These are phyloP conservation scores for Graphium colonna DNA, from an alignment of 2,888 invertebrate genomes.

Conservation along the genomic window DNA sequence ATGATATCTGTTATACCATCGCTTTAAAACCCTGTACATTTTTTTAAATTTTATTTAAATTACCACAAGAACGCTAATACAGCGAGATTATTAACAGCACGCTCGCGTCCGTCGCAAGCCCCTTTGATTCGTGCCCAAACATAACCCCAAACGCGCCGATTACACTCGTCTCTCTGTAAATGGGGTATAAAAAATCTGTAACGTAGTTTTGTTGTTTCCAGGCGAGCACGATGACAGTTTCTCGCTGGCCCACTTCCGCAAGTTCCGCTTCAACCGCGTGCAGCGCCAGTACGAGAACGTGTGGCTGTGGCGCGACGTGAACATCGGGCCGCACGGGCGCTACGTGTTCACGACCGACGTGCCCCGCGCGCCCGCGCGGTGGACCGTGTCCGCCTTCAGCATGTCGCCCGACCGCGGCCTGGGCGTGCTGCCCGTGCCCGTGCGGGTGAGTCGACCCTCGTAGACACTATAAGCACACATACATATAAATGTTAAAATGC, in stretches of 20 bases:
- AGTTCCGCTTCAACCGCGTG: conserved; percentile 92
- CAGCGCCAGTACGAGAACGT: conserved; percentile 95
- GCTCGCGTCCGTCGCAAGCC: no score
- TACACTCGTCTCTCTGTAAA: no score
- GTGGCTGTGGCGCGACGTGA: conserved; percentile 97
- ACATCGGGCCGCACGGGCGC: conserved; percentile 94
- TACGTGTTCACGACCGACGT: conserved; percentile 85
- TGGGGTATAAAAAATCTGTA: no score
- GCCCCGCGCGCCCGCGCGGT: conserved; percentile 85
- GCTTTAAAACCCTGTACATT: no score
- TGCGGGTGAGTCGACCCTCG: conserved; percentile 85
- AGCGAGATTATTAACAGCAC: no score
- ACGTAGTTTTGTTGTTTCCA: conserved; percentile 42
- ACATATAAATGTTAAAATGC: no score
- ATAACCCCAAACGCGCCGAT: no score
- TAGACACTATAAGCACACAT: no score
- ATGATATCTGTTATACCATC: no score
- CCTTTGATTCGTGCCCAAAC: no score
- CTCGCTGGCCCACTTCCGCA: conserved; percentile 86
- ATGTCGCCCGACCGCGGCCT: conserved; percentile 93
- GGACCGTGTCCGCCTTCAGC: conserved; percentile 96
- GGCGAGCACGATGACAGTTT: conserved; percentile 83
- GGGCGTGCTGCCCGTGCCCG: conserved; percentile 90
- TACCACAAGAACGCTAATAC: no score
- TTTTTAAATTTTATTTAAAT: no score